Evolutionary conservation across 1,140 invertebrate genomes (phyloP), one percentile per base, ranked within the genome.

Genomic region (silkworm (Bombyx mori)): DNA sequence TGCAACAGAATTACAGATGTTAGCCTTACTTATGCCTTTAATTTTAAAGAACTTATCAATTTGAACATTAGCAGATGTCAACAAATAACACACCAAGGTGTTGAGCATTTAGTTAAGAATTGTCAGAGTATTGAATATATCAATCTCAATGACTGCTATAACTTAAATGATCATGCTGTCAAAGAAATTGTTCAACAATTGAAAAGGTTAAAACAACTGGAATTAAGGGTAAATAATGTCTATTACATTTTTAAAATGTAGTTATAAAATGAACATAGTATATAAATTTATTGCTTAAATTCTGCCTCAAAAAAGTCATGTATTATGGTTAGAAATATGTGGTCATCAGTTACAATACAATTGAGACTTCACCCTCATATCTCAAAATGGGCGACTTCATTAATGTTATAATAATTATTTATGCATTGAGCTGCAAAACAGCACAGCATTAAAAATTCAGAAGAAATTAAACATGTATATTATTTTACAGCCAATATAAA

Each of bases 1-100:
- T 94, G 93, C 70, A 91, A 91, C 62, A 90, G 89, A 69, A 90
- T 94, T 9, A 92, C 92, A 43, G 93, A 94, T 83, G 90, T 93
- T 5, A 93, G 92, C 61, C 67, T 94, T 1, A 91, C 89, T 50
- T 91, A 93, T 68, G 90, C 91, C 7, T 89, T 94, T 52, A 89
- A 88, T 51, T 93, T 93, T 68, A 80, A 86, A 43, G 92, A 93
- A 76, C 79, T 94, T 7, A 76, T 76, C 57, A 77, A 83, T 60
- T 77, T 93, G 46, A 89, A 92, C 71, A 78, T 94, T 8, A 92
- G 91, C 47, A 89, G 90, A 71, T 93, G 93, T 64, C 91, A 92
- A 68, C 91, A 92, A 77, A 90, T 94, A 54, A 92, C 92, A 7
- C 81, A 92, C 61, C 80, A 89, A 52, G 92, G 92, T 42, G 83